These are phyloP conservation scores for Raphicerus campestris DNA, from an alignment of 2,113 vertebrate species.

Conservation along the genomic window DNA sequence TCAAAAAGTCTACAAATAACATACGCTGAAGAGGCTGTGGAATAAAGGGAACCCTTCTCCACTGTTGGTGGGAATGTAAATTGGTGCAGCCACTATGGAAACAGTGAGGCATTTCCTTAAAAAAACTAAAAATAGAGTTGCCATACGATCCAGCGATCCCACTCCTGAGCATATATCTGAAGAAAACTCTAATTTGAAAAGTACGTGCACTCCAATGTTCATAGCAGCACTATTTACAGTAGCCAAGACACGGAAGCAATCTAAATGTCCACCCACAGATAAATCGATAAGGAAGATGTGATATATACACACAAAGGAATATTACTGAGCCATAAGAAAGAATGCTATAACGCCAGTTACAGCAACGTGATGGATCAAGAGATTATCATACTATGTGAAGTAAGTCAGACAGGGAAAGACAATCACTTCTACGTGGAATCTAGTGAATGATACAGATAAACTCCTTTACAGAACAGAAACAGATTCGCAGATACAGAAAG, in stretches of 20 bases:
- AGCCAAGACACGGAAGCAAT: not conserved
- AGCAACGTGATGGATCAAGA: not conserved
- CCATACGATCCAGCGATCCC: not conserved
- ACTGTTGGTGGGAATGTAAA: not conserved
- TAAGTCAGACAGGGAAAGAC: not conserved
- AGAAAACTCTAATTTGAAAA: not conserved
- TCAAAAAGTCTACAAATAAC: not conserved
- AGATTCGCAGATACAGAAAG: not conserved
- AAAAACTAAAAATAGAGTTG: not conserved
- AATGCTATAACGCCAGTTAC: not conserved
- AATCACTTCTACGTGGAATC: not conserved
- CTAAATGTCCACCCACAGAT: not conserved
- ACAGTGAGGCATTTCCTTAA: not conserved
- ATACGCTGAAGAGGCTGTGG: not conserved
- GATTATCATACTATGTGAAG: not conserved
- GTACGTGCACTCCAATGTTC: not conserved
- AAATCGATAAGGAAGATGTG: not conserved
- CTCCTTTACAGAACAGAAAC: not conserved
- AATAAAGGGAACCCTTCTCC: not conserved
- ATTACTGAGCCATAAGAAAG: not conserved
- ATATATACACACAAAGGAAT: not conserved
- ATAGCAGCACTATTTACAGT: not conserved
- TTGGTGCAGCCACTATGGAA: not conserved
- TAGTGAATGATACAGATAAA: not conserved
- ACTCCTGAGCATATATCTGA: not conserved